Percentiles rank a stretch among this genome's conserved stretches.
These are phyloP conservation scores for Platygyra sinensis DNA, from an alignment of 64 coral and sea anemone species.

Conservation along the genomic window DNA sequence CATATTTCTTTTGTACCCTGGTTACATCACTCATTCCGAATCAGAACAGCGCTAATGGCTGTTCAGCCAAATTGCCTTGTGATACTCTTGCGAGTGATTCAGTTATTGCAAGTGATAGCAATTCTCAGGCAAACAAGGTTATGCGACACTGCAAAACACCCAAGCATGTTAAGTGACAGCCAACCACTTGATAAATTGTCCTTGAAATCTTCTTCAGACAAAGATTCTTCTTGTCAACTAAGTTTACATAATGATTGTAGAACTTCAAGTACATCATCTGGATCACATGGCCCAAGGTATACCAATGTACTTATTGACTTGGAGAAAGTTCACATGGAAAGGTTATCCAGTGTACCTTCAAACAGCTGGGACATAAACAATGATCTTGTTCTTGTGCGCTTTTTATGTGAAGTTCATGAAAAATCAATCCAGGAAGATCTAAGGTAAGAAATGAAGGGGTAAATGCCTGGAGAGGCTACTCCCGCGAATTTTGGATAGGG, in stretches of 20 bases:
- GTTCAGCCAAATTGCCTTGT: neutral
- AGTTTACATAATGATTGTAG: neutral
- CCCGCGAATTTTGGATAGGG: too few relatives aligned
- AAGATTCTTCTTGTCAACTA: neutral
- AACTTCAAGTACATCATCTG: neutral
- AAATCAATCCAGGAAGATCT: slow-evolving; percentile 76
- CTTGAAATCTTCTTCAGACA: neutral
- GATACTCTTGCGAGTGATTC: neutral
- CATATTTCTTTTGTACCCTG: too few relatives aligned
- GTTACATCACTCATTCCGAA: too few relatives aligned
- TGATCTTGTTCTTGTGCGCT: slow-evolving; percentile 69
- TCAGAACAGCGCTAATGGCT: neutral
- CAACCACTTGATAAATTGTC: neutral
- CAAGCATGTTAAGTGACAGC: neutral
- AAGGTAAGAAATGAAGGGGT: slow-evolving; percentile 40
- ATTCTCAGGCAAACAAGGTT: neutral
- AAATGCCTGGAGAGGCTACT: too few relatives aligned
- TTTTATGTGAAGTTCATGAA: slow-evolving; percentile 74
- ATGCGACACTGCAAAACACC: neutral
- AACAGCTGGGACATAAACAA: slow-evolving; percentile 63
- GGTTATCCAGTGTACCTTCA: slow-evolving; percentile 29
- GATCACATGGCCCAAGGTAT: slow-evolving; percentile 3
- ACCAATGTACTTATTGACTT: slow-evolving; percentile 29
- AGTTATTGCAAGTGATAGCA: neutral
- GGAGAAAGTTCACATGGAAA: slow-evolving; percentile 60